These are phyloP conservation scores for Peucedramus taeniatus DNA, from an alignment of 2,113 vertebrate genomes.

Conservation along the genomic window DNA sequence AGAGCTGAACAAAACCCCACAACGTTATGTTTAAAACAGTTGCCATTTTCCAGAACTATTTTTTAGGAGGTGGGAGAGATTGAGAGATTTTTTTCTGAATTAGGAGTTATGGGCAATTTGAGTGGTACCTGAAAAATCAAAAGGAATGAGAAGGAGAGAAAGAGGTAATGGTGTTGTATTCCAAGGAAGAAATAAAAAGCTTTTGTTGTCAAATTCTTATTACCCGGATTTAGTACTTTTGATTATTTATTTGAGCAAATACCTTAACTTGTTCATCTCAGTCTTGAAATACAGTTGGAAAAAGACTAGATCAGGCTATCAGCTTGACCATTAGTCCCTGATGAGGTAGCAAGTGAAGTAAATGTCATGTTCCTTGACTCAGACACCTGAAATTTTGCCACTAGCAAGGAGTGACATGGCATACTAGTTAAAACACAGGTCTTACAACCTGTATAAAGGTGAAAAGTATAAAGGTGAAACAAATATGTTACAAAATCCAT, in stretches of 20 bases:
- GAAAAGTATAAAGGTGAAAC: background rate
- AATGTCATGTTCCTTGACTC: background rate
- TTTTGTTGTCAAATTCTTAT: constrained; percentile 20
- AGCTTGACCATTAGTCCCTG: background rate
- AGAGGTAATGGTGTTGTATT: background rate
- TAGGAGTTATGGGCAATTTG: constrained; percentile 24
- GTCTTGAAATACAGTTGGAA: background rate
- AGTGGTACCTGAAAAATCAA: constrained; percentile 27
- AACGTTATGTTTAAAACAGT: constrained; percentile 1
- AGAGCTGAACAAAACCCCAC: background rate
- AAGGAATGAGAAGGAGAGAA: background rate
- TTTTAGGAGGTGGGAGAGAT: constrained; percentile 4
- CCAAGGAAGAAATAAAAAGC: constrained; percentile 18
- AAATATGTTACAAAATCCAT: background rate
- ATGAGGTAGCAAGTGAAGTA: background rate
- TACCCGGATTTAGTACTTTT: background rate
- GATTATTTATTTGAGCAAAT: constrained; percentile 14
- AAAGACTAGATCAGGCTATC: background rate
- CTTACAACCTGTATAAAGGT: background rate
- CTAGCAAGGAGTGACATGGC: background rate
- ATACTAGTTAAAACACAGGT: background rate
- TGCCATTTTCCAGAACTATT: background rate
- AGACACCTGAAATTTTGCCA: background rate
- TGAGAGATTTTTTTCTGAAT: constrained; percentile 39
- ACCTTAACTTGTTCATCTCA: background rate